These are phyloP conservation scores for Idaea dimidiata DNA, from an alignment of 2,888 invertebrate genomes.

Conservation along the genomic window DNA sequence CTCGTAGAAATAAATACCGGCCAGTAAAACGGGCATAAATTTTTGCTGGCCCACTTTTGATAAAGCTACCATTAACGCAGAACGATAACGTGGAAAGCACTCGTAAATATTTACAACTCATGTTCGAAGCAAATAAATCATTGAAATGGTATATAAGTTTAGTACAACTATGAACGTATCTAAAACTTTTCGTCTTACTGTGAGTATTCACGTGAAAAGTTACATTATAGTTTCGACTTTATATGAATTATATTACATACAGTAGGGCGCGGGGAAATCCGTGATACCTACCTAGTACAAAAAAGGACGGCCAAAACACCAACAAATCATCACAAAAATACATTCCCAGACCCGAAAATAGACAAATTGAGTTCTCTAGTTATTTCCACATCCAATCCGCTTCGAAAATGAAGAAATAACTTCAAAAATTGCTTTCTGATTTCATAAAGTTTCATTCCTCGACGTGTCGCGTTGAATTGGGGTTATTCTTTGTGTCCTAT, in stretches of 20 bases:
- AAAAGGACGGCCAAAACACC: background rate
- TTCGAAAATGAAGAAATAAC: slow-evolving; percentile 23
- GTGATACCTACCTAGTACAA: too few relatives aligned
- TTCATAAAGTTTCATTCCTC: slow-evolving; percentile 26
- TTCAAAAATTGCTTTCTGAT: slow-evolving; percentile 42
- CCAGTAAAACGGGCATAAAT: slow-evolving; percentile 26
- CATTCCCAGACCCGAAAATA: background rate
- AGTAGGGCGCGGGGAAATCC: too few relatives aligned
- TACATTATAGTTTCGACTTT: too few relatives aligned
- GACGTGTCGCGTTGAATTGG: slow-evolving; percentile 9
- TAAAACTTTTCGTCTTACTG: too few relatives aligned
- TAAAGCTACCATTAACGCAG: slow-evolving; percentile 35
- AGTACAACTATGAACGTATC: background rate
- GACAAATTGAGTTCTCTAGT: slow-evolving; percentile 3
- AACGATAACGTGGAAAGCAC: slow-evolving; percentile 40
- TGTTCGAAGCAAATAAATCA: slow-evolving; percentile 17
- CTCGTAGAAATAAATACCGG: background rate
- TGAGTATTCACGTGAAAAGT: too few relatives aligned
- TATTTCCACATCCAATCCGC: slow-evolving; percentile 8
- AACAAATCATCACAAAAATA: background rate
- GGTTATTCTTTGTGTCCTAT: too few relatives aligned
- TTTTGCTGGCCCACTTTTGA: slow-evolving; percentile 51
- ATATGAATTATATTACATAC: too few relatives aligned
- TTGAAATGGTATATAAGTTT: background rate
- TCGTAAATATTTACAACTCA: slow-evolving; percentile 38